Conservation (phyloP, 2,888 invertebrate species). For the Neuroscelio doddi region DNA sequence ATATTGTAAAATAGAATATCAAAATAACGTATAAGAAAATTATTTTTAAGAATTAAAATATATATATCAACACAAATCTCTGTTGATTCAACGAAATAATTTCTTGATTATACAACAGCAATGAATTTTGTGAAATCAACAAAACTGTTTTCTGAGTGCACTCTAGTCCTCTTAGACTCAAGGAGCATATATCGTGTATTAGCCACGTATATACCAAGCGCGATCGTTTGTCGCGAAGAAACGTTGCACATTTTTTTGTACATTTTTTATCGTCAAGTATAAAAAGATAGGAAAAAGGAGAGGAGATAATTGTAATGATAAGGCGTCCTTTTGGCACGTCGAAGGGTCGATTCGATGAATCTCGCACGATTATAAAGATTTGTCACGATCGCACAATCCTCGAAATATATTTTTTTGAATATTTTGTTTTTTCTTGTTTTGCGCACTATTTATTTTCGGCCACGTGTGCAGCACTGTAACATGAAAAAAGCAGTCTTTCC, state of each 20-base stretch:
- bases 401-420: constrained; percentile 33
- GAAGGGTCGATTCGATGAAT: constrained; percentile 45
- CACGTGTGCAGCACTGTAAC: constrained; percentile 45
- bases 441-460: constrained; percentile 36
- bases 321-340: constrained; percentile 46
- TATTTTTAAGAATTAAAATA: too few species aligned
- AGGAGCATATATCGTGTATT: constrained; percentile 48
- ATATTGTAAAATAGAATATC: too few species aligned
- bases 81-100: too few species aligned
- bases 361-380: constrained; percentile 41
- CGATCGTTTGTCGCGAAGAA: constrained; percentile 13
- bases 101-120: constrained; percentile 4
- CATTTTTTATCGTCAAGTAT: constrained; percentile 41
- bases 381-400: constrained; percentile 45
- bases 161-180: constrained; percentile 50
- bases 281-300: constrained; percentile 28
- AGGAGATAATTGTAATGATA: constrained; percentile 45
- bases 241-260: constrained; percentile 49
- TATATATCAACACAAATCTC: too few species aligned
- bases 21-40: too few species aligned
- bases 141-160: constrained; percentile 49
- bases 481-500: constrained; percentile 35
- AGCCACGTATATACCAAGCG: constrained; percentile 41
- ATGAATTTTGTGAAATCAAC: constrained; percentile 30
- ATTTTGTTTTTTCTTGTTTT: constrained; percentile 48